Evolutionary conservation across 1,140 invertebrate species (phyloP).

Genomic region (Drosophila trapezifrons): DNA sequence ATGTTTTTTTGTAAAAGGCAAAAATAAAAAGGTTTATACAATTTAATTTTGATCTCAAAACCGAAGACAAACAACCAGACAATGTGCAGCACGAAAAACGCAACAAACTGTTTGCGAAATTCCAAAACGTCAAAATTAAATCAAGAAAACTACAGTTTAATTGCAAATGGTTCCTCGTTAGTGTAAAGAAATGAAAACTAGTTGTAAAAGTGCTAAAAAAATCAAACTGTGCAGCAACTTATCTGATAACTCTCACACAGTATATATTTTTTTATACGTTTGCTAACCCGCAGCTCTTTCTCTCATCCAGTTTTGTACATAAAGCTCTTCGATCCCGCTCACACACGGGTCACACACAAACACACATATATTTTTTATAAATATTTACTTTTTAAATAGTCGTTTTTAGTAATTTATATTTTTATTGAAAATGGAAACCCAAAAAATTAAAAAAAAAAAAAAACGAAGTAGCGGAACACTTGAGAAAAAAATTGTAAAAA

Average conservation of each 20-base stretch:
- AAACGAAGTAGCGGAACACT: constrained; percentile 40
- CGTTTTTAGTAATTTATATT: constrained; percentile 83
- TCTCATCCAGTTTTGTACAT: constrained; percentile 46
- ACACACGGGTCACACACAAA: constrained; percentile 20
- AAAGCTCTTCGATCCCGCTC: constrained; percentile 29
- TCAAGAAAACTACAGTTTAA: constrained; percentile 65
- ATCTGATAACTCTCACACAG: constrained; percentile 40
- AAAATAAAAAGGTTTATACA: constrained; percentile 57
- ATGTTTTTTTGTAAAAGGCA: constrained; percentile 44
- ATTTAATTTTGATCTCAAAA: constrained; percentile 82
- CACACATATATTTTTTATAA: constrained; percentile 73
- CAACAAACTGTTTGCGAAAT: constrained; percentile 72
- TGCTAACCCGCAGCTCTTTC: constrained; percentile 44
- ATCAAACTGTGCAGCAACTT: constrained; percentile 44
- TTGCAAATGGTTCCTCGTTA: constrained; percentile 83
- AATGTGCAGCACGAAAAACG: constrained; percentile 49
- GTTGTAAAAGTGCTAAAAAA: constrained; percentile 76
- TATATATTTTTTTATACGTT: constrained; percentile 68
- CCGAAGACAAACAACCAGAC: constrained; percentile 56
- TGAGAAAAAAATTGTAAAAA: constrained; percentile 71
- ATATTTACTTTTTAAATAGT: constrained; percentile 83
- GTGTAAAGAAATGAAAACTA: constrained; percentile 70
- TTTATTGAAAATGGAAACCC: constrained; percentile 70
- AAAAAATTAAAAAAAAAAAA: constrained; percentile 54
- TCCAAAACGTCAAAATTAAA: constrained; percentile 80